phyloP scores from a whole-genome alignment of 2,888 invertebrate genomes.

The Achlya flavicornis region DNA sequence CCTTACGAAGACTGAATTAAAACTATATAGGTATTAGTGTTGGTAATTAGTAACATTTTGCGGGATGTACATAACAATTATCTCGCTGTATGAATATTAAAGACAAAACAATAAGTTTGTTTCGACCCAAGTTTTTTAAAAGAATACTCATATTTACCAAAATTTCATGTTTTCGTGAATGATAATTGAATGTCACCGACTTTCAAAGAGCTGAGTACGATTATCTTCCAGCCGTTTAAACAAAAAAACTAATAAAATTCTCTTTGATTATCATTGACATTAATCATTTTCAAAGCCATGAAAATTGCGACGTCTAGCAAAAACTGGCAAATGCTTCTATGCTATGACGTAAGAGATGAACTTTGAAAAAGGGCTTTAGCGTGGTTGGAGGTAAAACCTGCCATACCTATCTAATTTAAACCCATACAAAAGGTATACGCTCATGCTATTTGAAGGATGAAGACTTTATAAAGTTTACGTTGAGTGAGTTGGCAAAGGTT shows the following conservation, averaged over 20 bases:
- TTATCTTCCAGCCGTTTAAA: not conserved
- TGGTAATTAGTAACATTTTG: no score
- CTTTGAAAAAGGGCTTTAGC: not conserved
- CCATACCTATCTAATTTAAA: not conserved
- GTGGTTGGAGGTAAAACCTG: not conserved
- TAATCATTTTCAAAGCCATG: not conserved
- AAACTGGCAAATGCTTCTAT: not conserved
- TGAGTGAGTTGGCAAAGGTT: not conserved
- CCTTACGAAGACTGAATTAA: no score
- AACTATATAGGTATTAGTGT: no score
- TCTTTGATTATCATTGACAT: not conserved
- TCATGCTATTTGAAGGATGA: conserved; percentile 1
- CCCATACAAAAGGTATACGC: not conserved
- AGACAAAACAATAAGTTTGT: no score
- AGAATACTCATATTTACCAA: no score
- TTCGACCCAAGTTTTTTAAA: no score
- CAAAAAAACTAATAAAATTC: not conserved
- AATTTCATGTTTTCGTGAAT: not conserved
- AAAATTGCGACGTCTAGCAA: not conserved
- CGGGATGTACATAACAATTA: no score
- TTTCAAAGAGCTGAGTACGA: not conserved
- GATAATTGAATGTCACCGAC: not conserved
- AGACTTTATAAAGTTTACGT: not conserved
- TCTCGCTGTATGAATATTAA: no score
- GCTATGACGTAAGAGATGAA: not conserved